Evolutionary conservation across 1,140 invertebrate genomes (phyloP).

Genomic region (Drosophila seguyi): DNA sequence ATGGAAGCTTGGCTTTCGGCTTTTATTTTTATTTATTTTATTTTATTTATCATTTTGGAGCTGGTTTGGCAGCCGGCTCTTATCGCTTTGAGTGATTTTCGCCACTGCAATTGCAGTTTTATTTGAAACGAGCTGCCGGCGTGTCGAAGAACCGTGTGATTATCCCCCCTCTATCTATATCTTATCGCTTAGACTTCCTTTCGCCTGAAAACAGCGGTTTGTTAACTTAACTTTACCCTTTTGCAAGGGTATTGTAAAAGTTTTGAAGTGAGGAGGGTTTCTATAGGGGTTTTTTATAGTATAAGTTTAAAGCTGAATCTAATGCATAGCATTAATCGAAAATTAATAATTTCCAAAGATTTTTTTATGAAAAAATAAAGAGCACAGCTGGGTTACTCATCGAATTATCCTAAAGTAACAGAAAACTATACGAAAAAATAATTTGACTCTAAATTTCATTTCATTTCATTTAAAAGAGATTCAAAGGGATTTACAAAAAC

Average conservation of each 20-base stretch:
- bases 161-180: constrained; percentile 33
- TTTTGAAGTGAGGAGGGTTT: not conserved
- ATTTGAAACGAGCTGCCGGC: constrained; percentile 41
- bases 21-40: constrained; percentile 3
- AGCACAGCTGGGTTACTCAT: no score
- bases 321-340: not conserved
- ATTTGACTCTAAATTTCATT: no score
- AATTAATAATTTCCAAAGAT: not conserved
- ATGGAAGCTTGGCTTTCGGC: constrained; percentile 37
- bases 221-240: not conserved
- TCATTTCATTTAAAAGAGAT: no score
- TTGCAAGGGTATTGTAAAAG: not conserved
- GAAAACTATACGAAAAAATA: not conserved
- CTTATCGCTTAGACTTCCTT: constrained; percentile 37
- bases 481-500: no score
- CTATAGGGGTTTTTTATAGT: not conserved
- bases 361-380: not conserved
- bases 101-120: constrained; percentile 36
- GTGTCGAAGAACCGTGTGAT: constrained; percentile 38
- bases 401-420: no score
- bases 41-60: constrained; percentile 8
- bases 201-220: constrained; percentile 2
- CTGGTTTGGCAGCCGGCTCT: constrained; percentile 23
- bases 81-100: constrained; percentile 16
- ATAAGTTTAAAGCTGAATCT: not conserved